These are phyloP conservation scores for Drosophila multiciliata DNA, from an alignment of 2,888 invertebrate genomes.

Conservation along the genomic window DNA sequence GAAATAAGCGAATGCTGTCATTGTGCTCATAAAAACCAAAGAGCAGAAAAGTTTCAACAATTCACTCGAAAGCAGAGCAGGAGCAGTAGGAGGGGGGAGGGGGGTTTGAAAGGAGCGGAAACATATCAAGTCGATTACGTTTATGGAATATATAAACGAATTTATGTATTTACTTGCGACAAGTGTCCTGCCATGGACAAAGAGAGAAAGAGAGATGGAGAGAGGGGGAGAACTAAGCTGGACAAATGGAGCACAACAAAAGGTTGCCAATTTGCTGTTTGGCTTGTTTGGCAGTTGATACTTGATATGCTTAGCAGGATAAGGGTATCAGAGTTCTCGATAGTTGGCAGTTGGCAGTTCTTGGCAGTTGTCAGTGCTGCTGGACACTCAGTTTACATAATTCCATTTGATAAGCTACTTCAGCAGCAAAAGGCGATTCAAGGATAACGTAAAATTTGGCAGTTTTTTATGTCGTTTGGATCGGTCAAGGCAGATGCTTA, in stretches of 20 bases:
- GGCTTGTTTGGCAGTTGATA: conserved; percentile 72
- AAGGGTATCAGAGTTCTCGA: conserved; percentile 19
- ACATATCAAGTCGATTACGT: conserved; percentile 68
- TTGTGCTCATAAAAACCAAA: conserved; percentile 55
- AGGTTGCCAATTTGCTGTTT: conserved; percentile 70
- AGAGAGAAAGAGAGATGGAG: neutral
- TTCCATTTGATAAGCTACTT: conserved; percentile 77
- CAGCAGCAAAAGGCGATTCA: conserved; percentile 55
- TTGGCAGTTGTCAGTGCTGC: conserved; percentile 24
- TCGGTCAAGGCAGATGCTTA: conserved; percentile 63
- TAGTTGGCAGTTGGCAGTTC: conserved; percentile 25
- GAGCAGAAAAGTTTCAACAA: conserved; percentile 55
- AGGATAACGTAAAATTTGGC: conserved; percentile 25
- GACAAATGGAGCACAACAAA: conserved; percentile 39
- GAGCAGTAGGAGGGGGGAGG: too few species aligned
- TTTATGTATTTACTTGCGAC: conserved; percentile 18
- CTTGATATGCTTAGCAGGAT: conserved; percentile 69
- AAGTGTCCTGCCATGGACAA: conserved; percentile 18
- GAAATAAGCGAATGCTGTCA: conserved; percentile 23
- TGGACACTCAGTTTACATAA: conserved; percentile 13
- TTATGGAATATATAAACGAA: conserved; percentile 62
- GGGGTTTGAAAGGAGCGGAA: neutral
- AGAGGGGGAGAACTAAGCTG: conserved; percentile 33
- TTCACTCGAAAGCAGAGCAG: neutral
- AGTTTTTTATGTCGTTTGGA: conserved; percentile 10